Evolutionary conservation across 53 echinoderm and acorn worm species (phyloP).

Genomic region (Stichopus horrens): DNA sequence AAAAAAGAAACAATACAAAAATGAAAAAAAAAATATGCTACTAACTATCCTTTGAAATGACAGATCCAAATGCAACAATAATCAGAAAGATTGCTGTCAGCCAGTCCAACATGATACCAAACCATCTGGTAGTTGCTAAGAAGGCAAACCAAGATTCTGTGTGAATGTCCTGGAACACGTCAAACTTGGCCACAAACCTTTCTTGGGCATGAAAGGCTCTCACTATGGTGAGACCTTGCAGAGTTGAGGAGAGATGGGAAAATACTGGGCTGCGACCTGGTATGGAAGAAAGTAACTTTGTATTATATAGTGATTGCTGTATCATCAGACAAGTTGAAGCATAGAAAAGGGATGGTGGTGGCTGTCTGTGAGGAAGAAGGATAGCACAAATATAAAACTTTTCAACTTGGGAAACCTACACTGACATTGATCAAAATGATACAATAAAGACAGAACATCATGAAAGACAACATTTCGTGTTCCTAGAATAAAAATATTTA

Average conservation of each 20-base stretch:
- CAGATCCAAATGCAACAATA: constrained; percentile 67
- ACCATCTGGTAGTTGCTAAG: constrained; percentile 77
- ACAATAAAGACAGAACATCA: too few species aligned
- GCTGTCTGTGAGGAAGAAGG: too few species aligned
- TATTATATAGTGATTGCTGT: too few species aligned
- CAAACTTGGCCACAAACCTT: constrained; percentile 67
- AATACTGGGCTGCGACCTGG: constrained; percentile 95
- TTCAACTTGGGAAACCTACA: too few species aligned
- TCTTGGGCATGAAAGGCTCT: constrained; percentile 80
- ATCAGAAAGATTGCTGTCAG: constrained; percentile 65
- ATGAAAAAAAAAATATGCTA: not conserved
- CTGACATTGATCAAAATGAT: too few species aligned
- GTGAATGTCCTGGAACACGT: constrained; percentile 75
- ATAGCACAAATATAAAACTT: too few species aligned
- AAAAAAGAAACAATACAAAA: not conserved
- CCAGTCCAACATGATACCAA: constrained; percentile 77
- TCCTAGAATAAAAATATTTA: too few species aligned
- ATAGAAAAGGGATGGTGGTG: too few species aligned
- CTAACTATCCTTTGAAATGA: constrained; percentile 75
- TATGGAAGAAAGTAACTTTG: not conserved
- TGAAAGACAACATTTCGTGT: too few species aligned
- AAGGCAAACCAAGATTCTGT: constrained; percentile 86
- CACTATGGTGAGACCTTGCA: constrained; percentile 78
- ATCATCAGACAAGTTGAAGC: too few species aligned
- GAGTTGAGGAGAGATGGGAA: constrained; percentile 88